Evolutionary conservation across 2,113 vertebrate species (phyloP), one percentile per base, ranked within the genome.

Genomic region (Hyla sarda): DNA sequence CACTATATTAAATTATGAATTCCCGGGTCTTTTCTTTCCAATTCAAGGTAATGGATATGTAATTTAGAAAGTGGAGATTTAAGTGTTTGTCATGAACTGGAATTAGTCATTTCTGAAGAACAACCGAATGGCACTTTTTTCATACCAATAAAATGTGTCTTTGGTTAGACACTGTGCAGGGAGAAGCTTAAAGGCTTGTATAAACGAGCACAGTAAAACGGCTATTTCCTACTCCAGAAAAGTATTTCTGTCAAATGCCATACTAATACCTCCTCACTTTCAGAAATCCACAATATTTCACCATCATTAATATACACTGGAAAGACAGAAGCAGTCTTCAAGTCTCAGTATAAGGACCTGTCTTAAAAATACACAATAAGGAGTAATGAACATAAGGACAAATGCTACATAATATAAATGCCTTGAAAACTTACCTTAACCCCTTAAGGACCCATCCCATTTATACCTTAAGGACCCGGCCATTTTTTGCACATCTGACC

Each of bases 21-120:
- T 77, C 67, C 52, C 83, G 86, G 52, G 34, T 90, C 56, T 83
- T 79, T 45, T 83, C 47, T 50, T 88, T 75, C 77, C 30, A 88
- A 87, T 58, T 82, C 67, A 90, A 86, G 87, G 74, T 6, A 56
- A 89, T 73, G 73, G 89, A 72, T 23, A 81, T 2, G 48, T 58
- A 76, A 82, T 71, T 87, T 87, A 88, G 25, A 90, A 85, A 88
- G 71, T 19, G 17, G 88, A 84, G 84, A 41, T 60, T 89, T 32
- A 87, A 89, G 88, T 73, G 50, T 69, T 84, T 65, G 54, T 67
- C 87, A 86, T 79, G 79, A 74, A 71, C 32, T 41, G 41, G 84
- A 50, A 84, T 58, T 34, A 87, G 28, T 87, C 75, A 82, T 83
- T 52, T 37, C 19, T 76, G 30, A 16, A 52, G 2, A 88, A 79